Evolutionary conservation across 92 coral and sea anemone species (phyloP).

Genomic region (Epizoanthus ramosus): DNA sequence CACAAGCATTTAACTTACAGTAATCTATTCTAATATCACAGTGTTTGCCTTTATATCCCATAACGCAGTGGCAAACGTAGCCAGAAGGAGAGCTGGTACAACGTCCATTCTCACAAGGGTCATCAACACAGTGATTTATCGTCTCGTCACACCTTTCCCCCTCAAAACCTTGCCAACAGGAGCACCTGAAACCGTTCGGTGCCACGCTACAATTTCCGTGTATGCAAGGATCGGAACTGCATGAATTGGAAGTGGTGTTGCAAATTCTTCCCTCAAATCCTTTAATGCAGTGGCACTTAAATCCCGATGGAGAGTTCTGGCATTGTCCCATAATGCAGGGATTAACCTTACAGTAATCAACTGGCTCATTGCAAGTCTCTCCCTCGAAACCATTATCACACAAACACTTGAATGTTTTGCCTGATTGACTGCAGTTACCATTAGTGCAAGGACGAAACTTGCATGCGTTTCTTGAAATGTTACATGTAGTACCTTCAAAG

Average conservation of each 20-base stretch:
- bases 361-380: constrained; percentile 49
- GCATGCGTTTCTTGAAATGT: constrained; percentile 53
- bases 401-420: constrained; percentile 45
- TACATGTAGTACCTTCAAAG: constrained; percentile 65
- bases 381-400: constrained; percentile 67
- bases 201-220: constrained; percentile 67
- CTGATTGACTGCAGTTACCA: constrained; percentile 52
- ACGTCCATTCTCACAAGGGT: constrained; percentile 67
- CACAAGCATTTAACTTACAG: constrained; percentile 72
- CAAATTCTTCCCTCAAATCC: constrained; percentile 65
- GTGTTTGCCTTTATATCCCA: constrained; percentile 54
- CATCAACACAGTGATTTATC: constrained; percentile 51
- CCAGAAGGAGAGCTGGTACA: constrained; percentile 45
- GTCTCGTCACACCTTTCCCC: constrained; percentile 56
- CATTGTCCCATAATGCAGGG: constrained; percentile 79
- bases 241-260: constrained; percentile 41
- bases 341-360: constrained; percentile 53
- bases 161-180: constrained; percentile 64
- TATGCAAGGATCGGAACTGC: constrained; percentile 63
- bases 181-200: constrained; percentile 59
- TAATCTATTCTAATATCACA: constrained; percentile 50
- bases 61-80: constrained; percentile 55
- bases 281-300: constrained; percentile 63
- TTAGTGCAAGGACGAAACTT: constrained; percentile 59
- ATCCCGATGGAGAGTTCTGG: constrained; percentile 43